Evolutionary conservation across 2,888 invertebrate species (phyloP), one percentile per base, ranked within the genome.

Genomic region (Hydrotaea cyrtoneurina): DNA sequence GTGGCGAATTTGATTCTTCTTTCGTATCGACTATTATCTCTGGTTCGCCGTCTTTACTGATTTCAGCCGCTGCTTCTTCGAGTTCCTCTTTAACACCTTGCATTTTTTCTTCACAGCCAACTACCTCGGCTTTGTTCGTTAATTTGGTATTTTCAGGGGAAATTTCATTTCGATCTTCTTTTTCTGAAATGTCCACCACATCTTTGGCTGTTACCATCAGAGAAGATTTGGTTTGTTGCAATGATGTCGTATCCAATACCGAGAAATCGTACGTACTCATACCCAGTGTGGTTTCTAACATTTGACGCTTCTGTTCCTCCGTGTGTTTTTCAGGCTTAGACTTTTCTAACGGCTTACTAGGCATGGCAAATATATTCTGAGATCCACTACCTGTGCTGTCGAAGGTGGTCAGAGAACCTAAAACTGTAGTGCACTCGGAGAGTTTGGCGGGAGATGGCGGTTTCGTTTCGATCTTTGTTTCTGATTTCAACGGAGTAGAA

Each of bases 191-290:
- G 1, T 39, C 39, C 39, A 36, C 36, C 3, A 11, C 39, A 8
- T 31, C 46, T 5, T 69, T 43, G 10, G 57, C 50, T 2, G 72
- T 62, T 55, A 57, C 72, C 71, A 76, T 79, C 46, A 74, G 39
- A 21, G 59, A 77, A 13, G 80, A 83, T 71, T 83, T 82, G 0
- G 71, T 50, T 66, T 80, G 82, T 13, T 79, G 76, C 13, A 72
- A 4, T n/a, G 78, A 66, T 5, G 66, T 86, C 1, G 80, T 31
- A 15, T 88, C 87, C 13, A 86, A 62, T 0, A 87, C 62, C 0
- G 89, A 87, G 23, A 89, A 78, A 21, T 91, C 91, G 57, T 89
- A 91, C n/a, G 87, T 87, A 69, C 89, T 90, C 91, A 91, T 91
- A 23, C 88, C 89, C 62, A 91, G 85, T 0, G 91, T 91, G 0